A percentile compares a stretch with the other conserved stretches of the same genome.
These are phyloP conservation scores for Peromyscus aztecus DNA, from an alignment of 2,797 vertebrate species.

Conservation along the genomic window DNA sequence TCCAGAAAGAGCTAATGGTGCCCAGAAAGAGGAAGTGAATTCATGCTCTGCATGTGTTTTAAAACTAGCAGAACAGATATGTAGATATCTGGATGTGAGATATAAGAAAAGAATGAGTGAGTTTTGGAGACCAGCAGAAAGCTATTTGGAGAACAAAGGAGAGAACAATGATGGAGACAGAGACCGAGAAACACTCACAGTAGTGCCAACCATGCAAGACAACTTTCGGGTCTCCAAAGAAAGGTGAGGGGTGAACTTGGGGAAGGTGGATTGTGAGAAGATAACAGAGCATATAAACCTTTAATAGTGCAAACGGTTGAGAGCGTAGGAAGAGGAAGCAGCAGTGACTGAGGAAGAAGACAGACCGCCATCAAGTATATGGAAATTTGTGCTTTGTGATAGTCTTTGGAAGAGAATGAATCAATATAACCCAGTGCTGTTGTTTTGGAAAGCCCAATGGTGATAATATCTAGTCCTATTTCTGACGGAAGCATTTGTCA, in stretches of 20 bases:
- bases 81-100: neutral
- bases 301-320: neutral
- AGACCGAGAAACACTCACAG: conserved; percentile 16
- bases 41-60: neutral
- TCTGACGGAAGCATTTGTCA: conserved; percentile 39
- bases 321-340: neutral
- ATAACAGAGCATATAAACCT: neutral
- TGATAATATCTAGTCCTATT: neutral
- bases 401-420: conserved; percentile 60
- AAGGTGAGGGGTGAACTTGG: neutral
- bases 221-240: neutral
- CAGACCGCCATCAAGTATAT: neutral
- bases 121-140: neutral
- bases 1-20: neutral
- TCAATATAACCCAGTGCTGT: conserved; percentile 27
- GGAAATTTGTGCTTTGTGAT: conserved; percentile 6
- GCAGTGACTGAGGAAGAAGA: neutral
- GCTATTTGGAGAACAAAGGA: neutral
- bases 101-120: neutral
- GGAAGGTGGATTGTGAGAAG: neutral
- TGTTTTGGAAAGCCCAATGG: conserved; percentile 60
- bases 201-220: neutral
- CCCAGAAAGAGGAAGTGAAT: neutral
- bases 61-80: neutral
- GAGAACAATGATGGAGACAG: neutral